Percentiles rank a stretch among this genome's conserved stretches.
Conservation (phyloP, 2,888 invertebrate species). For the Tyria jacobaeae region DNA sequence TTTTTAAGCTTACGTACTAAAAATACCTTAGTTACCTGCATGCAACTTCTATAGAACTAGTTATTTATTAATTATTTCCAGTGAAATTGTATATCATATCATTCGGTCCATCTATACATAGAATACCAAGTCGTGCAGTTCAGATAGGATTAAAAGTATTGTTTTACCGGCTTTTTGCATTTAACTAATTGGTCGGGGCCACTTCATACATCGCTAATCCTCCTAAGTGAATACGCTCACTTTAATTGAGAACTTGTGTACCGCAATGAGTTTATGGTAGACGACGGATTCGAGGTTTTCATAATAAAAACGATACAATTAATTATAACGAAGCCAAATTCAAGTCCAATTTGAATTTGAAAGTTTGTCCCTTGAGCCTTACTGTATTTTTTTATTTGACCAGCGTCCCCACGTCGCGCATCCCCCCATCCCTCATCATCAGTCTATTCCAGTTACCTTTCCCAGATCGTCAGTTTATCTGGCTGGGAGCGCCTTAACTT, state of each 20-base stretch:
- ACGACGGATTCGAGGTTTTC: not conserved
- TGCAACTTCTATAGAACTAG: not conserved
- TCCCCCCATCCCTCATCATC: too few relatives aligned
- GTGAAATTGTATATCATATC: not conserved
- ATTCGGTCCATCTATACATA: not conserved
- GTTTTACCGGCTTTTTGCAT: constrained; percentile 31
- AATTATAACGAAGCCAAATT: too few relatives aligned
- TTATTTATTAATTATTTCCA: not conserved
- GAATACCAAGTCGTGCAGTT: constrained; percentile 4
- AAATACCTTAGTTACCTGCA: not conserved
- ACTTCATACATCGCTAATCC: constrained; percentile 43
- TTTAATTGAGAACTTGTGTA: not conserved
- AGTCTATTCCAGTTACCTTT: too few relatives aligned
- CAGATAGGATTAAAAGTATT: constrained; percentile 32
- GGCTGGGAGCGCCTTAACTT: too few relatives aligned
- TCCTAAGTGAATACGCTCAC: constrained; percentile 33
- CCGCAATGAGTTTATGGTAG: constrained; percentile 15
- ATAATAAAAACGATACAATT: not conserved
- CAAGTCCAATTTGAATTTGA: too few relatives aligned
- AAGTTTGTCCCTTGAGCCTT: too few relatives aligned
- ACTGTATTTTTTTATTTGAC: too few relatives aligned
- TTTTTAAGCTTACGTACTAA: too few relatives aligned
- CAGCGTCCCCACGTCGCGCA: too few relatives aligned
- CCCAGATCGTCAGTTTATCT: too few relatives aligned
- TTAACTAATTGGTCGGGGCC: constrained; percentile 41